A percentile compares a stretch with the other conserved stretches of the same genome.
Conservation (phyloP, 1,140 invertebrate species). For the Drosophila quadrilineata region DNA sequence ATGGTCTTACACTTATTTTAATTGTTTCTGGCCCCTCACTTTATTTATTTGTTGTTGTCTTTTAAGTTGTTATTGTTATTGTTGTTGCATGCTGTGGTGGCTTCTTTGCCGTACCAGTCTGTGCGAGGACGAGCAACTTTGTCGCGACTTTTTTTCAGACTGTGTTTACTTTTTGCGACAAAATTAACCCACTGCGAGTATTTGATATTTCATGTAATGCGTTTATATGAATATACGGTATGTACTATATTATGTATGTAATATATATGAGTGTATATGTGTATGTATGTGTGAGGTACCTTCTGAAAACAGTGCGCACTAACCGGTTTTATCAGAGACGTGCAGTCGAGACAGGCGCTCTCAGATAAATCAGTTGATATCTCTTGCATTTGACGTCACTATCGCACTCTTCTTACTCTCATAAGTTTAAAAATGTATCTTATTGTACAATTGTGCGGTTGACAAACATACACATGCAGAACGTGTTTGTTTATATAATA, state of each 20-base stretch:
- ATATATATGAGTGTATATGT: constrained; percentile 7
- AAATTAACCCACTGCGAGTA: no score
- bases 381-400: constrained; percentile 48
- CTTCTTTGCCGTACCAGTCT: constrained; percentile 62
- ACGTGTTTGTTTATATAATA: no score
- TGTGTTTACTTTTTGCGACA: constrained; percentile 56
- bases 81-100: constrained; percentile 24
- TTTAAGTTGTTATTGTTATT: constrained; percentile 20
- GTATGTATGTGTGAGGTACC: constrained; percentile 18
- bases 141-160: constrained; percentile 25
- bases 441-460: no score
- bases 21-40: constrained; percentile 67
- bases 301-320: constrained; percentile 39
- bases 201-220: no score
- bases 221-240: constrained; percentile 15
- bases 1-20: constrained; percentile 74
- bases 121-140: constrained; percentile 72
- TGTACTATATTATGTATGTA: not conserved
- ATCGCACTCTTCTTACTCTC: constrained; percentile 27
- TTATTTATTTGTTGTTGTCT: constrained; percentile 29
- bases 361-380: constrained; percentile 33
- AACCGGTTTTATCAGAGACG: constrained; percentile 57
- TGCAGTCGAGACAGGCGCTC: constrained; percentile 7
- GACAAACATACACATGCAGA: no score
- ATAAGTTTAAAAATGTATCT: not conserved